Percentiles rank a stretch among this genome's conserved stretches.
These are phyloP conservation scores for Bradypodion ventrale DNA, from an alignment of 2,797 vertebrate genomes.

Conservation along the genomic window DNA sequence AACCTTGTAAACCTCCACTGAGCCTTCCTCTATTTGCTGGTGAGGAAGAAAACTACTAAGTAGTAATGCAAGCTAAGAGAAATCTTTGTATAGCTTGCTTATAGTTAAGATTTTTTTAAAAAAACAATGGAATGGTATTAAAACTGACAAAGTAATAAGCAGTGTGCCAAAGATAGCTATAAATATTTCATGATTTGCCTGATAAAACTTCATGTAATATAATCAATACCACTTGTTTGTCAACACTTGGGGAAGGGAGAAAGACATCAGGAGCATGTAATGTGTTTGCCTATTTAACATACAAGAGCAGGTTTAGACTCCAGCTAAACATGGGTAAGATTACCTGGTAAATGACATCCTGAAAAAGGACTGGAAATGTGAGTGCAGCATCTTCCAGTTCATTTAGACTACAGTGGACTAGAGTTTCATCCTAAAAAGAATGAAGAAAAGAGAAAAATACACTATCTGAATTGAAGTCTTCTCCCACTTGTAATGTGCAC, in stretches of 20 bases:
- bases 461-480: not conserved
- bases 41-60: conserved; percentile 46
- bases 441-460: conserved; percentile 16
- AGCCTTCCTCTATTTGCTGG: conserved; percentile 67
- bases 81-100: not conserved
- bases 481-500: not conserved
- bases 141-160: conserved; percentile 18
- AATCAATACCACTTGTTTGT: not conserved
- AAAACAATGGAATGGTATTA: conserved; percentile 18
- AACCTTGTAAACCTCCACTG: conserved; percentile 20
- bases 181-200: not conserved
- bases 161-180: not conserved
- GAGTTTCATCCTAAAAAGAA: conserved; percentile 88
- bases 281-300: not conserved
- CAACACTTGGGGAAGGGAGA: not conserved
- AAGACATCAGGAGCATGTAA: not conserved
- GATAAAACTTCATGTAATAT: not conserved
- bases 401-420: conserved; percentile 98
- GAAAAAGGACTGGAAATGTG: conserved; percentile 97
- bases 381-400: conserved; percentile 98
- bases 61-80: conserved; percentile 30
- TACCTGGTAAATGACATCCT: conserved; percentile 99
- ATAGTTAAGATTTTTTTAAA: conserved; percentile 1
- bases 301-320: rapidly evolving
- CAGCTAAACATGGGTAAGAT: conserved; percentile 5